Conservation (phyloP, 2,888 invertebrate genomes). For the Eupithecia tripunctaria region DNA sequence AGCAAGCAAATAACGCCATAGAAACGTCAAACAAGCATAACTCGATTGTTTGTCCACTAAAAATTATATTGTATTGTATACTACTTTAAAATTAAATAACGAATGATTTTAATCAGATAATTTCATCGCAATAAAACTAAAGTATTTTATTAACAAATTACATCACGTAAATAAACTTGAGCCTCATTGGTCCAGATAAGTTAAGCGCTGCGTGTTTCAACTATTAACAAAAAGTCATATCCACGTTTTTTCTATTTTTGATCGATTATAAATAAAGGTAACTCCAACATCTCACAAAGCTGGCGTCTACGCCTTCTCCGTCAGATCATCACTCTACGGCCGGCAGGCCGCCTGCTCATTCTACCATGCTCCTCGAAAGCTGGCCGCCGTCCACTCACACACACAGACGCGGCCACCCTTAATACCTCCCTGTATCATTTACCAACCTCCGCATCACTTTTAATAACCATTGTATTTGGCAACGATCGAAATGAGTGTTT, state of each 20-base stretch:
- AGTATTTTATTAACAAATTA: background rate
- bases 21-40: background rate
- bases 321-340: slow-evolving; percentile 53
- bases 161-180: background rate
- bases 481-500: slow-evolving; percentile 82
- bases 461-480: slow-evolving; percentile 85
- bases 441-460: slow-evolving; percentile 68
- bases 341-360: slow-evolving; percentile 68
- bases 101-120: too few relatives aligned
- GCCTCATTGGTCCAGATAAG: background rate
- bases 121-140: background rate
- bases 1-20: background rate
- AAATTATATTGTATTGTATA: too few relatives aligned
- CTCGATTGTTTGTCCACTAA: background rate
- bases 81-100: too few relatives aligned
- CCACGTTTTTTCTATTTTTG: background rate
- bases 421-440: slow-evolving; percentile 56
- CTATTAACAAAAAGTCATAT: background rate
- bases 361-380: slow-evolving; percentile 74
- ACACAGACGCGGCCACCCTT: slow-evolving; percentile 50
- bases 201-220: background rate
- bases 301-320: slow-evolving; percentile 42
- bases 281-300: background rate
- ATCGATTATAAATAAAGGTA: background rate
- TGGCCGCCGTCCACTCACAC: slow-evolving; percentile 79